A percentile compares a stretch with the other conserved stretches of the same genome.
Evolutionary conservation across 2,797 vertebrate species (phyloP).

Genomic region (Pygocentrus nattereri): DNA sequence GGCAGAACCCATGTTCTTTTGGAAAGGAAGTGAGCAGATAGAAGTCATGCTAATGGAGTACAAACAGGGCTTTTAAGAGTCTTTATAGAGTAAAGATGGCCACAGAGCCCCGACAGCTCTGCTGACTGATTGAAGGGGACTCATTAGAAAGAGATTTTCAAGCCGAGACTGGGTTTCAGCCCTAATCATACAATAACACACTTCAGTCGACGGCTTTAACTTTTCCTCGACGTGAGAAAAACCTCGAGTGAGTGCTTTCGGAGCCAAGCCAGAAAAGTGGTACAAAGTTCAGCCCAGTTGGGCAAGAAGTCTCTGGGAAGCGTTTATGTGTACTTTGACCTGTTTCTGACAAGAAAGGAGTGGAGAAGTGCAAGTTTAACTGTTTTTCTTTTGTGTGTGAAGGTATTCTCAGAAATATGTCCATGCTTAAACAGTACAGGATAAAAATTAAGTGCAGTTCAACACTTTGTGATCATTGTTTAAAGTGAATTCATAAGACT

Average conservation of each 20-base stretch:
- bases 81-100: constrained; percentile 68
- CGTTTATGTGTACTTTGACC: constrained; percentile 9
- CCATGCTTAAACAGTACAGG: neutral
- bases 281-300: constrained; percentile 64
- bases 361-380: constrained; percentile 37
- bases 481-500: too few species aligned
- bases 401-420: constrained; percentile 11
- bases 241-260: constrained; percentile 53
- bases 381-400: neutral
- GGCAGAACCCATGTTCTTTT: constrained; percentile 39
- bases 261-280: constrained; percentile 44
- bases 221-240: constrained; percentile 65
- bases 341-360: constrained; percentile 30
- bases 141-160: constrained; percentile 68
- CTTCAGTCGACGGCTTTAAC: constrained; percentile 61
- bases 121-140: constrained; percentile 70
- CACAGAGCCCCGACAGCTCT: constrained; percentile 70
- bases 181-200: constrained; percentile 76
- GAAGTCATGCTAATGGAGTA: constrained; percentile 73
- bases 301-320: constrained; percentile 70
- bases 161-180: constrained; percentile 42
- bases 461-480: neutral
- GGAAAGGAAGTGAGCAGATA: constrained; percentile 49
- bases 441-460: neutral
- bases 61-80: constrained; percentile 68